Evolutionary conservation across 2,113 vertebrate genomes (phyloP).

Genomic region (Microtus richardsoni): DNA sequence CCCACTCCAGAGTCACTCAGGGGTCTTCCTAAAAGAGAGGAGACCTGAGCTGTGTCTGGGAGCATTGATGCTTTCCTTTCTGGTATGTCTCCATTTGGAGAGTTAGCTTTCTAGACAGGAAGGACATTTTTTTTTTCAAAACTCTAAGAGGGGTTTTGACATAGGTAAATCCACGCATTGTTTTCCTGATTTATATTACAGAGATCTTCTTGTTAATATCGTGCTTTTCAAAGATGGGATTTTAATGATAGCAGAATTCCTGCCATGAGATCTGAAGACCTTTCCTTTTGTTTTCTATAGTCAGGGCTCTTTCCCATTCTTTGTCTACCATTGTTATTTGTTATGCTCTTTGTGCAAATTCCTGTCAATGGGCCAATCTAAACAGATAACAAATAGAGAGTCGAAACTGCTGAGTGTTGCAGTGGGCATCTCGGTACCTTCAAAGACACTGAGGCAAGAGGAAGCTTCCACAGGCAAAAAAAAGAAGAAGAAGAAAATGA

Average conservation of each 20-base stretch:
- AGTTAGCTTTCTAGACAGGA: neutral
- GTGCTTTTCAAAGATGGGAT: conserved; percentile 14
- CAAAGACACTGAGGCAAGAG: neutral
- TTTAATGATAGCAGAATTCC: conserved; percentile 34
- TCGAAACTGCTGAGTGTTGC: neutral
- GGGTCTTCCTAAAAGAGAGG: neutral
- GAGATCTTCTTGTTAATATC: neutral
- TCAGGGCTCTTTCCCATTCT: neutral
- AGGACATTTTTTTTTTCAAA: neutral
- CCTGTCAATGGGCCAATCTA: neutral
- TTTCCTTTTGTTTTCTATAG: neutral
- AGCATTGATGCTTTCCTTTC: neutral
- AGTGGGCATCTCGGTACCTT: too few species aligned
- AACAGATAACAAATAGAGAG: neutral
- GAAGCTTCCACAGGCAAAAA: neutral
- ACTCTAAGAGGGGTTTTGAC: neutral
- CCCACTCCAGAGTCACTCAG: neutral
- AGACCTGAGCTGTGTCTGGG: neutral
- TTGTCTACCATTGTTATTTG: conserved; percentile 26
- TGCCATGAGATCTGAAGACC: neutral
- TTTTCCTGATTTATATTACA: neutral
- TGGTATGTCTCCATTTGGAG: conserved; percentile 32
- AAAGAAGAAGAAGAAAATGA: too few species aligned
- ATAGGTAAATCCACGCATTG: neutral
- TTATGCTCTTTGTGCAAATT: conserved; percentile 22